Base-by-base conservation (phyloP, 2,888 invertebrate species). In the Stenurella melanura region DNA sequence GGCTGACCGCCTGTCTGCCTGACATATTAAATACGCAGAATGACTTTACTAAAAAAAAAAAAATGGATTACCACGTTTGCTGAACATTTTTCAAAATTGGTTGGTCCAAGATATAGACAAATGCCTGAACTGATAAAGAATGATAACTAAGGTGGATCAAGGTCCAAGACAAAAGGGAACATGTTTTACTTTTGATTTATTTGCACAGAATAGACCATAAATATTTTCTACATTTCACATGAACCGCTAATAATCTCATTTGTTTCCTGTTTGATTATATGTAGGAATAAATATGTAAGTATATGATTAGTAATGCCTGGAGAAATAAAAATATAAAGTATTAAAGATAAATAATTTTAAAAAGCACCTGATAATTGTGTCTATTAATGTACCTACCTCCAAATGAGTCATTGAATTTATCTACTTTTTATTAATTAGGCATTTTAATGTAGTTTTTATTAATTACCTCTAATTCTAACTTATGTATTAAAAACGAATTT, bases 161-260 rank as follows among this genome's bases (percentile, higher is more conserved):
- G 21, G 21, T 4, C 1, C 21, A 26, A 1, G 21, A 4, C 21
- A 26, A 26, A 26, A 26, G 21, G 21, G 4, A 26, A 26, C 21
- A 4, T 26, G 21, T 26, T 6, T 34, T 9, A 34, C 30, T 34
- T 34, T 7, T 34, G 0, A 34, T 6, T 9, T 34, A 34, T 34
- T 34, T 34, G 7, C 9, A 0, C 0, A 34, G 30, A 34, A 34
- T 15, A 42, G 1, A 42, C 26, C 21, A 30, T 12, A 34, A 38
- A 42, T 17, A 18, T 50, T 19, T 26, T 17, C 0, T 18, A 10
- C 30, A 9, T 64, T 64, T 64, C 1, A 19, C n/a, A 67, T 30
- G 10, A n/a, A 56, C 56, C 66, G 21, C 67, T 17, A 54, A 67
- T 67, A 26, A 67, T 67, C 66, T 66, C 11, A 21, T 67, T 56